phyloP scores from a whole-genome alignment of 1,140 invertebrate species.

The Drosophila aff. region DNA sequence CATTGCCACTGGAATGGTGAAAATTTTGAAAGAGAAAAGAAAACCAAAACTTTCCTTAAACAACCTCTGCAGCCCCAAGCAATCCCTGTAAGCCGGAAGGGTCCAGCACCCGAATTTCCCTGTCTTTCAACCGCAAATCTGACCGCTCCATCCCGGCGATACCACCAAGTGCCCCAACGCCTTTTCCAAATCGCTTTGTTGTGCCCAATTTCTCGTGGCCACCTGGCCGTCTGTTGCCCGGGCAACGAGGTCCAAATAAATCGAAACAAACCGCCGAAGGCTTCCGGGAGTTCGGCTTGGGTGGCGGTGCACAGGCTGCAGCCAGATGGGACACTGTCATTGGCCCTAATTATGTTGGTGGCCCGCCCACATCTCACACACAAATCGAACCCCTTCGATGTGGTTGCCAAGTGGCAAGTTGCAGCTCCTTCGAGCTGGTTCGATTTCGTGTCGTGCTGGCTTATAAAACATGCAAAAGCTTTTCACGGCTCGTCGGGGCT shows the following conservation, averaged over 20 bases:
- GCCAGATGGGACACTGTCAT: constrained; percentile 30
- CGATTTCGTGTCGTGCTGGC: constrained; percentile 23
- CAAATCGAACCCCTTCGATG: constrained; percentile 30
- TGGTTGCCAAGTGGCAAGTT: constrained; percentile 17
- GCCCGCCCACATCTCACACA: background rate
- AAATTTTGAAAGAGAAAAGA: background rate
- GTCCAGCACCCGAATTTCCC: constrained; percentile 1
- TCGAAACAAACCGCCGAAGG: constrained; percentile 24
- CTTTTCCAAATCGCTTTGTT: constrained; percentile 30
- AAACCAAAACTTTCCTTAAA: background rate
- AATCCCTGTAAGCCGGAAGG: constrained; percentile 1
- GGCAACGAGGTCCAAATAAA: constrained; percentile 43
- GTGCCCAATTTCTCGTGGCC: constrained; percentile 30
- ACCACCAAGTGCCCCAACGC: constrained; percentile 17
- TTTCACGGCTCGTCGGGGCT: constrained; percentile 14
- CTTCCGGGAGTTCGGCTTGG: background rate
- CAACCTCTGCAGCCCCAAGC: constrained; percentile 1
- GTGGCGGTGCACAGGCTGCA: constrained; percentile 34
- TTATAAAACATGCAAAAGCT: constrained; percentile 42
- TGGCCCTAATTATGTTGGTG: constrained; percentile 50
- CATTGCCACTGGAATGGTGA: background rate
- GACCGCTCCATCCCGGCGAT: constrained; percentile 1
- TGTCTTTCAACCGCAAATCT: constrained; percentile 16
- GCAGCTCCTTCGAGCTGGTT: constrained; percentile 23
- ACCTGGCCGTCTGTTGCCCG: constrained; percentile 31